These are phyloP conservation scores for Helicoverpa zea DNA, from an alignment of 1,140 invertebrate genomes.

Conservation along the genomic window DNA sequence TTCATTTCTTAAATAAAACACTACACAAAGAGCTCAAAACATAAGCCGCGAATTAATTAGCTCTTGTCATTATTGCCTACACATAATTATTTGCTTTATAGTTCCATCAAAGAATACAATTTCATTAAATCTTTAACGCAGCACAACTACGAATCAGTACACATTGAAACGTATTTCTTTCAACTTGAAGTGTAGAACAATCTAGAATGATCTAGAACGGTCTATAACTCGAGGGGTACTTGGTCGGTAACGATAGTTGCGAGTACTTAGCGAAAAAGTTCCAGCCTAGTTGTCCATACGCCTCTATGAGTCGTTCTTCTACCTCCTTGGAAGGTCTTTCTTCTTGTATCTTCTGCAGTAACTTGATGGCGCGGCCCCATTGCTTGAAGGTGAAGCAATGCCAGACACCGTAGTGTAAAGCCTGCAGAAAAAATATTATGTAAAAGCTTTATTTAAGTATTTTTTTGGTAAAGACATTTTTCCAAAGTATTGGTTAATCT, in stretches of 20 bases:
- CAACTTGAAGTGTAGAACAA: not conserved
- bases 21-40: no score
- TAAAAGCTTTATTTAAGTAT: no score
- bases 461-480: no score
- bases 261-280: conserved; percentile 88
- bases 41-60: no score
- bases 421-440: conserved; percentile 27
- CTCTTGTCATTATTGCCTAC: no score
- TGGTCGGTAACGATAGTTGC: conserved; percentile 87
- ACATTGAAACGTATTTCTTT: not conserved
- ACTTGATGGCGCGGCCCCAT: conserved; percentile 93
- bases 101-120: no score
- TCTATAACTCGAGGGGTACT: conserved; percentile 89
- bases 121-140: no score
- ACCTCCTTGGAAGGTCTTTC: conserved; percentile 92
- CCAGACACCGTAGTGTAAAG: conserved; percentile 91
- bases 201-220: conserved; percentile 86
- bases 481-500: no score
- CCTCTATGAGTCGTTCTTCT: conserved; percentile 91
- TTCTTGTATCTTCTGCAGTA: conserved; percentile 92
- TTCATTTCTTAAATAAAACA: no score
- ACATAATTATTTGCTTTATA: no score
- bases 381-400: conserved; percentile 92
- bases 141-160: conserved; percentile 4
- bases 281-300: conserved; percentile 90